phyloP scores from a whole-genome alignment of 2,113 vertebrate species.

The Steatornis caripensis region DNA sequence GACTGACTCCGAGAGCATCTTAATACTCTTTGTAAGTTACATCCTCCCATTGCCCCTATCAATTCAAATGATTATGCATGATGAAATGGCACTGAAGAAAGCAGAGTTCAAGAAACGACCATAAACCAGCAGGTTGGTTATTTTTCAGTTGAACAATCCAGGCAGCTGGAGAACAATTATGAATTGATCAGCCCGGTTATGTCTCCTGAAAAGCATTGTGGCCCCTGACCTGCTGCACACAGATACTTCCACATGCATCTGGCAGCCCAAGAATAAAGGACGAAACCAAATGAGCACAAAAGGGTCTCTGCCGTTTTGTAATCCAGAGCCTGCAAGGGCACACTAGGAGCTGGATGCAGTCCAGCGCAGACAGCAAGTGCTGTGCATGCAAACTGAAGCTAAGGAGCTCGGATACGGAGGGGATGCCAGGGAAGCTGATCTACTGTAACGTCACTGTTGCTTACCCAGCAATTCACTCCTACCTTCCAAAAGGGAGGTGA shows the following conservation, averaged over 20 bases:
- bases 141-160: not conserved
- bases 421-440: not conserved
- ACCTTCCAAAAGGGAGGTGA: not conserved
- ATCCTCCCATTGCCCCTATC: not conserved
- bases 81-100: not conserved
- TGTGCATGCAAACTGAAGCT: not conserved
- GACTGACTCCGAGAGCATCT: not conserved
- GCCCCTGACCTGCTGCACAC: rapidly evolving
- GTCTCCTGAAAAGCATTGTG: not conserved
- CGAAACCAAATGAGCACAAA: not conserved
- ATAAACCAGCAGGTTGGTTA: not conserved
- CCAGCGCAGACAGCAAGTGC: not conserved
- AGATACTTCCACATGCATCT: not conserved
- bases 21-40: not conserved
- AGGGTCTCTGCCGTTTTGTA: not conserved
- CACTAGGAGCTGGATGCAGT: not conserved
- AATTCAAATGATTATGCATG: not conserved
- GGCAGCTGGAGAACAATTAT: not conserved
- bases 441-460: not conserved
- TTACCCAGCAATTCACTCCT: not conserved
- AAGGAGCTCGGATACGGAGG: not conserved
- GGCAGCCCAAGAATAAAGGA: not conserved
- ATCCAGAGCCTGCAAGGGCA: not conserved
- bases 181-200: not conserved
- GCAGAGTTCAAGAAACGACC: not conserved